A percentile compares a stretch with the other conserved stretches of the same genome.
Evolutionary conservation across 2,797 vertebrate species (phyloP).

Genomic region (Girardinus metallicus): DNA sequence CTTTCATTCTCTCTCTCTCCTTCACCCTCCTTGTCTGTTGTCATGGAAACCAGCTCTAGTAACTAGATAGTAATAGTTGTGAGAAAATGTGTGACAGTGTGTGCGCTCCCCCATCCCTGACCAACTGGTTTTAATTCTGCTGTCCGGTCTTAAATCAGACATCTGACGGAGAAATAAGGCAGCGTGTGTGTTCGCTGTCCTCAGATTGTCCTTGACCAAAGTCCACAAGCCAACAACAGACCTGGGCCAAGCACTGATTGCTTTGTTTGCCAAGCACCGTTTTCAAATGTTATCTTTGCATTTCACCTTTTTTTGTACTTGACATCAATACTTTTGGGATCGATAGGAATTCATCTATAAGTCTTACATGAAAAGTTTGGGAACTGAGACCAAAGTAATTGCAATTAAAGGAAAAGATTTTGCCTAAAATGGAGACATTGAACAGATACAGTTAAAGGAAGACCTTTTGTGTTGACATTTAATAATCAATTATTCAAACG

Average conservation of each 20-base stretch:
- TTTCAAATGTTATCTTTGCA: background rate
- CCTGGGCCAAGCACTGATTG: background rate
- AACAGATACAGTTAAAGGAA: background rate
- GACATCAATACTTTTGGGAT: background rate
- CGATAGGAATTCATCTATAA: background rate
- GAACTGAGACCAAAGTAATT: background rate
- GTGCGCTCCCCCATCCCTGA: conserved; percentile 56
- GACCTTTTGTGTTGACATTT: background rate
- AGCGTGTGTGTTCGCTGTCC: conserved; percentile 17
- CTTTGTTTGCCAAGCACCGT: conserved; percentile 1
- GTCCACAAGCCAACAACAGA: conserved; percentile 20
- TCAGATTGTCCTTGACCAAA: conserved; percentile 61
- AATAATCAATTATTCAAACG: no score
- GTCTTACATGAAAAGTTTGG: conserved; percentile 1
- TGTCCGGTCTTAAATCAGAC: conserved; percentile 55
- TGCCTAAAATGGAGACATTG: background rate
- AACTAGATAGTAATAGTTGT: conserved; percentile 75
- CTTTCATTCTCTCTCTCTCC: conserved; percentile 30
- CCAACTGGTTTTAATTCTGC: conserved; percentile 68
- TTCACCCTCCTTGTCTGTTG: conserved; percentile 84
- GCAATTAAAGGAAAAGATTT: background rate
- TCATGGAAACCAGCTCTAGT: conserved; percentile 93
- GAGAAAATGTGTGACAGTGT: conserved; percentile 27
- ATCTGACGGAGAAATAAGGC: conserved; percentile 4
- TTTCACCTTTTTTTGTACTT: conserved; percentile 11